A percentile compares a stretch with the other conserved stretches of the same genome.
phyloP scores from a whole-genome alignment of 2,888 invertebrate genomes.

The Papilio elwesi region DNA sequence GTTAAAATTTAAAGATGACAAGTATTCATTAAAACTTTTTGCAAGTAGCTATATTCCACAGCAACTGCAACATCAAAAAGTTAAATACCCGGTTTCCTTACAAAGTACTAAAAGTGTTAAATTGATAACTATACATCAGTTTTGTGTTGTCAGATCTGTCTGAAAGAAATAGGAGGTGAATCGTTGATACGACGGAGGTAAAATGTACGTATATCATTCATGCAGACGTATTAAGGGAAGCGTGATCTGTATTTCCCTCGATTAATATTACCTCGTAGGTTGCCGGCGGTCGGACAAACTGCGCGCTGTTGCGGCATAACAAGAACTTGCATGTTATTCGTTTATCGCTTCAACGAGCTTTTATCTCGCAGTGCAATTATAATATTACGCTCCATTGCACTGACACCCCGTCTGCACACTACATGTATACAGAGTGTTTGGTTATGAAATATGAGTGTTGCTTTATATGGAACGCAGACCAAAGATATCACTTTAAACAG shows the following conservation, averaged over 20 bases:
- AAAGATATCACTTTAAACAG: no score
- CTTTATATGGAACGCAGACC: background rate
- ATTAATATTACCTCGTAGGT: conserved; percentile 23
- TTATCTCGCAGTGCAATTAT: conserved; percentile 34
- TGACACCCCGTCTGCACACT: background rate
- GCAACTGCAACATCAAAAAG: no score
- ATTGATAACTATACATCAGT: no score
- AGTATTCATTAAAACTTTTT: no score
- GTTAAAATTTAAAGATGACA: no score
- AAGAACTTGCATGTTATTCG: conserved; percentile 35
- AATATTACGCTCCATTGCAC: conserved; percentile 30
- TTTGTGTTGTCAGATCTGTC: background rate
- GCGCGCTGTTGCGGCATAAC: conserved; percentile 28
- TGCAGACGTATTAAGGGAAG: conserved; percentile 12
- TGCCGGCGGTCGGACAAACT: conserved; percentile 19
- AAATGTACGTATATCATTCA: conserved; percentile 19
- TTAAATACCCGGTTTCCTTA: no score
- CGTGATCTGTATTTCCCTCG: conserved; percentile 22
- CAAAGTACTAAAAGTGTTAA: no score
- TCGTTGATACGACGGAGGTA: background rate
- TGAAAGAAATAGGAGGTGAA: conserved; percentile 1
- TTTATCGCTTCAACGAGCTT: conserved; percentile 30
- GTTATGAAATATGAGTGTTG: background rate
- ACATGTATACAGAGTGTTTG: background rate
- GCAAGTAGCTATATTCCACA: no score